Evolutionary conservation across 2,888 invertebrate species (phyloP).

Genomic region (Lochmaea capreae): DNA sequence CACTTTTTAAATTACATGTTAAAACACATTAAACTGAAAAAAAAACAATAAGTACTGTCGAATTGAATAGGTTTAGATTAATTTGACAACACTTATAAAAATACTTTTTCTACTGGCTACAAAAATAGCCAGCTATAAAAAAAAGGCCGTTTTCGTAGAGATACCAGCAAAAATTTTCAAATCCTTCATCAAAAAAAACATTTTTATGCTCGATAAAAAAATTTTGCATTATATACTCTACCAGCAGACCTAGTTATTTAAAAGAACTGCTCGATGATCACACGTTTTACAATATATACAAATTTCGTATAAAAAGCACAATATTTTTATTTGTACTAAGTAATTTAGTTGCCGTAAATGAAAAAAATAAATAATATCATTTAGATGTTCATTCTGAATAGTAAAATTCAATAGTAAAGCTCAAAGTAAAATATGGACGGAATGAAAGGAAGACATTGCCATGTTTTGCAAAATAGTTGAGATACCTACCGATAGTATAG

Average conservation of each 20-base stretch:
- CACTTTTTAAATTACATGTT: conserved; percentile 49
- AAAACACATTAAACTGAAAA: conserved; percentile 58
- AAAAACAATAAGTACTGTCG: conserved; percentile 51
- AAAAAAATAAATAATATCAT: conserved; percentile 52
- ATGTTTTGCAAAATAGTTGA: not conserved
- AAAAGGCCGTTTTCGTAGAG: not conserved
- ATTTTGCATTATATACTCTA: conserved; percentile 5
- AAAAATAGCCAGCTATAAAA: conserved; percentile 47
- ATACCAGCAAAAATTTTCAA: not conserved
- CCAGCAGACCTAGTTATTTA: conserved; percentile 19
- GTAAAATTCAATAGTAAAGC: conserved; percentile 37
- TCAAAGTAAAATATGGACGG: conserved; percentile 29
- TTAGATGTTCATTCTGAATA: conserved; percentile 34
- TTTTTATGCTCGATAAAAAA: no score
- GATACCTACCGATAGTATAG: no score
- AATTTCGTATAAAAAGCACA: conserved; percentile 55
- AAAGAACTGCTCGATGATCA: conserved; percentile 50
- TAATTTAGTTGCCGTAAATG: conserved; percentile 57
- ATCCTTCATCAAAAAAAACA: no score
- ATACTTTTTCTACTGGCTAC: conserved; percentile 45
- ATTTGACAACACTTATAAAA: conserved; percentile 51
- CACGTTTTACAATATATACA: conserved; percentile 50
- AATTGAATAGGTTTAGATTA: conserved; percentile 36
- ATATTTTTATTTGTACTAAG: conserved; percentile 56
- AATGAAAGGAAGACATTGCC: conserved; percentile 4